Evolutionary conservation across 2,113 vertebrate genomes (phyloP).

Genomic region (Paedocypris sp.): DNA sequence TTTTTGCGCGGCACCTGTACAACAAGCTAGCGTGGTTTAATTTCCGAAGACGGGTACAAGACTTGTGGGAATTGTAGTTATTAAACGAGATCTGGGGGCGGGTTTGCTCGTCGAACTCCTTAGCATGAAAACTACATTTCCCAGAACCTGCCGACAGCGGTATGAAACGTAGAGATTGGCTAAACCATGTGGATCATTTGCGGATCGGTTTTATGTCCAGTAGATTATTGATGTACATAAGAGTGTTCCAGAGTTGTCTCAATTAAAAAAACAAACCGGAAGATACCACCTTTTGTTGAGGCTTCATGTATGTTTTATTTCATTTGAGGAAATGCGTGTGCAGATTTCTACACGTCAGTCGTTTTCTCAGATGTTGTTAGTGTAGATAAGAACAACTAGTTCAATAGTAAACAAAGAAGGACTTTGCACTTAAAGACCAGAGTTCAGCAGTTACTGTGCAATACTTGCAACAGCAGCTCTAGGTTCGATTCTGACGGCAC

Average conservation of each 20-base stretch:
- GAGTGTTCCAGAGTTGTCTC: too few species aligned
- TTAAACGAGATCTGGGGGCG: rapidly evolving
- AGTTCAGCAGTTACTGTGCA: too few species aligned
- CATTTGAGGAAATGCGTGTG: too few species aligned
- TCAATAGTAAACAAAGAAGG: background rate
- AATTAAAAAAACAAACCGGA: too few species aligned
- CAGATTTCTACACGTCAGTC: background rate
- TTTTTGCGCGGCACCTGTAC: slow-evolving; percentile 6
- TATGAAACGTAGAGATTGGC: slow-evolving; percentile 24
- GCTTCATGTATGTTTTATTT: too few species aligned
- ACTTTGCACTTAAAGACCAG: slow-evolving; percentile 25
- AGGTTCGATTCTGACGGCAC: background rate
- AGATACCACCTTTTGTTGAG: too few species aligned
- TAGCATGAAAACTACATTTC: slow-evolving; percentile 31
- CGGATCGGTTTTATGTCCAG: slow-evolving; percentile 17
- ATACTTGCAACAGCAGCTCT: too few species aligned
- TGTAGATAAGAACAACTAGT: background rate
- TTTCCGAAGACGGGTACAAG: background rate
- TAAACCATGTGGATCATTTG: slow-evolving; percentile 30
- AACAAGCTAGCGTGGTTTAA: slow-evolving; percentile 11
- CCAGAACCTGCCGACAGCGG: slow-evolving; percentile 38
- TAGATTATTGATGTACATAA: too few species aligned
- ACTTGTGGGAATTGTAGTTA: slow-evolving; percentile 48
- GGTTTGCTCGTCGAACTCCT: too few species aligned
- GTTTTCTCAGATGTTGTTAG: background rate